These are phyloP conservation scores for Cynaeus angustus DNA, from an alignment of 2,888 invertebrate species.

Conservation along the genomic window DNA sequence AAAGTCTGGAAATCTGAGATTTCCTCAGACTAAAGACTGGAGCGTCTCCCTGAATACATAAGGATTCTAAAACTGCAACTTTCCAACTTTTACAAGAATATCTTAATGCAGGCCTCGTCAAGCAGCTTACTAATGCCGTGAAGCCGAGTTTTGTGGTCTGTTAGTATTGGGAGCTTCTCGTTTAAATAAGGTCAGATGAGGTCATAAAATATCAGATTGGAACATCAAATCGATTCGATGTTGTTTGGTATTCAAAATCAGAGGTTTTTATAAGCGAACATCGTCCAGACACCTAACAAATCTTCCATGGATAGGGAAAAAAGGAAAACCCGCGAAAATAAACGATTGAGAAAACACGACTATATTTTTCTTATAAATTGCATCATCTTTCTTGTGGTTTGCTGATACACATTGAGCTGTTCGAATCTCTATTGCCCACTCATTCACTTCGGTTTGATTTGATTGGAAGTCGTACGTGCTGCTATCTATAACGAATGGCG, in stretches of 20 bases:
- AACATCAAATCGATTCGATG: constrained; percentile 23
- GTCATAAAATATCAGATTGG: constrained; percentile 25
- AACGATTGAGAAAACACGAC: constrained; percentile 63
- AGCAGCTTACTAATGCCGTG: constrained; percentile 39
- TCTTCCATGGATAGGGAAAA: constrained; percentile 29
- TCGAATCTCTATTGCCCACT: constrained; percentile 66
- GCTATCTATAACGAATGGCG: constrained; percentile 45
- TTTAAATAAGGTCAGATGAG: constrained; percentile 28
- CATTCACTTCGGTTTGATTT: constrained; percentile 68
- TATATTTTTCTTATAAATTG: constrained; percentile 68
- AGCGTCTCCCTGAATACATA: constrained; percentile 19
- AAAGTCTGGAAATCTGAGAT: constrained; percentile 9
- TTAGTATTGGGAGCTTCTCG: constrained; percentile 26
- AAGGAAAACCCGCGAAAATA: constrained; percentile 56
- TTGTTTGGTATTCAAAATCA: constrained; percentile 46
- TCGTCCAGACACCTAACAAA: constrained; percentile 47
- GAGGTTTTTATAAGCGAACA: constrained; percentile 43
- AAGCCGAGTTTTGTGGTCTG: constrained; percentile 38
- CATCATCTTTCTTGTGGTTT: constrained; percentile 66
- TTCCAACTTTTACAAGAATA: constrained; percentile 40
- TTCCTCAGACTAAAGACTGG: constrained; percentile 19
- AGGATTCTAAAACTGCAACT: constrained; percentile 33
- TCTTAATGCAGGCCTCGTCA: constrained; percentile 39
- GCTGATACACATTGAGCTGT: constrained; percentile 65
- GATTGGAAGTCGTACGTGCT: constrained; percentile 62